Evolutionary conservation across 2,888 invertebrate species (phyloP).

Genomic region (Athalia rosae): DNA sequence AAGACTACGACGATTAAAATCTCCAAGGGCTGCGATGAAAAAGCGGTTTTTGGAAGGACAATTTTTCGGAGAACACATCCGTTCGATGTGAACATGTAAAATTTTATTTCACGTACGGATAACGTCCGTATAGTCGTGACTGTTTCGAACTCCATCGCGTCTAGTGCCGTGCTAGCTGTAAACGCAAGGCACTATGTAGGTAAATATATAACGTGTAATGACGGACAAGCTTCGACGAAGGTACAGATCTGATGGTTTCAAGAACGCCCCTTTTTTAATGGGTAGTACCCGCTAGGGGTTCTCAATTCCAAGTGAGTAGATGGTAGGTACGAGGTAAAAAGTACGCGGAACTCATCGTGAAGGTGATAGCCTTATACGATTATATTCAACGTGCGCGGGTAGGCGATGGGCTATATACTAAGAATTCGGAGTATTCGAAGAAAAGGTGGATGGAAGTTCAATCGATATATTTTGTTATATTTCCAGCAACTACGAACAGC

Average conservation of each 20-base stretch:
- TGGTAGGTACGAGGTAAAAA: neutral
- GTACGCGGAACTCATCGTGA: neutral
- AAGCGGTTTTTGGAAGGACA: too few relatives aligned
- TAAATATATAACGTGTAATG: slow-evolving; percentile 39
- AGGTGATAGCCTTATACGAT: neutral
- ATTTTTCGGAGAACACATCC: too few relatives aligned
- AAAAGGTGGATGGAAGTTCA: slow-evolving; percentile 2
- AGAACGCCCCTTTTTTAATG: slow-evolving; percentile 47
- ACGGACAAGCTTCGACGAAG: slow-evolving; percentile 39
- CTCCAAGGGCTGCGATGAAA: too few relatives aligned
- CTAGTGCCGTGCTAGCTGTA: slow-evolving; percentile 23
- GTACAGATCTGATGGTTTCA: slow-evolving; percentile 34
- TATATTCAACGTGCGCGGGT: too few relatives aligned
- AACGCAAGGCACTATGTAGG: slow-evolving; percentile 17
- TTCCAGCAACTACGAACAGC: slow-evolving; percentile 1
- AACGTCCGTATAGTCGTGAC: neutral
- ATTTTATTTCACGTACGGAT: neutral
- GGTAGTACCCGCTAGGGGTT: slow-evolving; percentile 40
- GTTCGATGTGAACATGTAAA: too few relatives aligned
- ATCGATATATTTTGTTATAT: slow-evolving; percentile 24
- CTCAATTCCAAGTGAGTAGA: slow-evolving; percentile 31
- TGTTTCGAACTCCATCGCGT: slow-evolving; percentile 27
- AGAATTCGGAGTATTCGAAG: slow-evolving; percentile 11
- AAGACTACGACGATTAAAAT: too few relatives aligned
- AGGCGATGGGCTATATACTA: neutral